Percentiles rank a stretch among this genome's conserved stretches.
These are phyloP conservation scores for Dolichopus griseipennis DNA, from an alignment of 2,888 invertebrate species.

Conservation along the genomic window DNA sequence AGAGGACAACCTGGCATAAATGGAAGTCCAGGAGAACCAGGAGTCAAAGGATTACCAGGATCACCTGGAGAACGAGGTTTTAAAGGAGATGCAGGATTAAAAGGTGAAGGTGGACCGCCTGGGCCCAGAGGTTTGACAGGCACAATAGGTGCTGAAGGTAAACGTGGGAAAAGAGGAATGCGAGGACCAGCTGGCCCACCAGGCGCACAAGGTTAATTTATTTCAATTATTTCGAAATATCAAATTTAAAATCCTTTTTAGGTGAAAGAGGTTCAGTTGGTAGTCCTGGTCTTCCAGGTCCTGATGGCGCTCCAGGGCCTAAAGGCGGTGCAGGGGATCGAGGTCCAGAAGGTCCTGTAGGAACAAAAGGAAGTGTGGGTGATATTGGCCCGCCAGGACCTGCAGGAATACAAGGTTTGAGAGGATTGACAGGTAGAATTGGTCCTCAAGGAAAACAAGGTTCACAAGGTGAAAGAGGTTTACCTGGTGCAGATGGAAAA, in stretches of 20 bases:
- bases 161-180: constrained; percentile 70
- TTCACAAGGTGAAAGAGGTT: constrained; percentile 61
- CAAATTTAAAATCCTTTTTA: background rate
- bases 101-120: constrained; percentile 63
- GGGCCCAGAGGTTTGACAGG: constrained; percentile 73
- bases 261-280: constrained; percentile 53
- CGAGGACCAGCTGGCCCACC: constrained; percentile 64
- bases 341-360: constrained; percentile 56
- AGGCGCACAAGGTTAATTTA: constrained; percentile 51
- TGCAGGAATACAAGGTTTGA: constrained; percentile 50
- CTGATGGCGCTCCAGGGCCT: constrained; percentile 66
- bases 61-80: constrained; percentile 67
- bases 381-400: constrained; percentile 52
- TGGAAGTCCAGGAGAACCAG: constrained; percentile 65
- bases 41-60: constrained; percentile 68
- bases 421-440: constrained; percentile 58
- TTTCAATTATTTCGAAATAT: background rate
- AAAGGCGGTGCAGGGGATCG: constrained; percentile 69
- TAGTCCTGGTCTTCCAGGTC: constrained; percentile 59
- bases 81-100: constrained; percentile 68
- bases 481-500: constrained; percentile 76
- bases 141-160: constrained; percentile 62
- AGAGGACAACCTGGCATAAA: constrained; percentile 66
- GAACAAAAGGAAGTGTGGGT: constrained; percentile 54
- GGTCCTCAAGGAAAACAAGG: constrained; percentile 64